Base-by-base conservation (phyloP, 2,888 invertebrate genomes). In the Boloria euphrosyne region DNA sequence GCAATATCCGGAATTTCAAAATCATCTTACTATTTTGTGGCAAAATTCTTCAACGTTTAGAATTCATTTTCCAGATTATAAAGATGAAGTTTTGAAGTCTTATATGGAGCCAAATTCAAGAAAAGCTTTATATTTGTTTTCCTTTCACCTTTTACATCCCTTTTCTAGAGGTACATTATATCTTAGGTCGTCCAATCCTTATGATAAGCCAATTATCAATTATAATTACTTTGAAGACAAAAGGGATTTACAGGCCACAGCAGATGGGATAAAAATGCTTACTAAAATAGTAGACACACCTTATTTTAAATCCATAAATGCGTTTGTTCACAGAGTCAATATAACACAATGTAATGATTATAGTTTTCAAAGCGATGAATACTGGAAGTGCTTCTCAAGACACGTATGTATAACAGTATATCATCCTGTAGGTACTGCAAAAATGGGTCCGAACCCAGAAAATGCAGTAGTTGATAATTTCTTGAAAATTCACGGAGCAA, bases 391-490 rank as follows among this genome's bases (percentile, higher is more conserved):
- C 68, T 76, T 83, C 60, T 76, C 79, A 68, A 79, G 94, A n/a
- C 95, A 96, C 77, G 78, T 81, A 69, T 77, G 78, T 2, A 38
- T 68, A 0, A 79, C 83, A 7, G 93, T 95, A 38, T 96, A 95
- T 75, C 96, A 96, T 84, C 96, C 95, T 0, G 93, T 94, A 4
- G 95, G 96, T 10, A 94, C 94, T 0, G 88, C 92, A 0, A 93
- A 86, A 77, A 94, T 94, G 94, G 94, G 94, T 3, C 86, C 91
- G 0, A 74, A 78, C 44, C 78, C 77, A 4, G 66, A 70, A 27
- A 75, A 71, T 6, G 75, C 81, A 1, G 84, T 84, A 0, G 84
- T 85, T 0, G 94, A 95, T 80, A 93, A 94, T 0, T 83, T 94
- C 50, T 81, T 96, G 4, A 93, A 89, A 69, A 94, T 96, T 0